Evolutionary conservation across 2,113 vertebrate species (phyloP), one percentile per base, ranked within the genome.

Genomic region (Burhinus bistriatus): DNA sequence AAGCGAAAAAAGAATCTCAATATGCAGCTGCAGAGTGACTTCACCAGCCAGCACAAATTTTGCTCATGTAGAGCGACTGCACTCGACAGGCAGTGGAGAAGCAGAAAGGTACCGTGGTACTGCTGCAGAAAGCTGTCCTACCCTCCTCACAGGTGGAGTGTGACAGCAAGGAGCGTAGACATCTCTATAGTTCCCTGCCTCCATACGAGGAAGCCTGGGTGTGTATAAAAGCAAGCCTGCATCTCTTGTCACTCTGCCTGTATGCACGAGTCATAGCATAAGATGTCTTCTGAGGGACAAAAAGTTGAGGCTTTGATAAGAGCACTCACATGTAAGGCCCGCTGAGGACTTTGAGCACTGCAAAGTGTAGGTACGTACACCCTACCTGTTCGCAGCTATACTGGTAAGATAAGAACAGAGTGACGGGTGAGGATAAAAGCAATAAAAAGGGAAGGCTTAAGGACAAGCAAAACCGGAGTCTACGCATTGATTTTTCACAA

Each of bases 391-490:
- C 83, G 65, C 45, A 87, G 82, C 80, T 59, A 44, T 18, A 49
- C 25, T 17, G 30, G 55, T 42, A 47, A 89, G 77, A 66, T 81
- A 92, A 95, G 89, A 91, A 73, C 32, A 62, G 68, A 12, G 32
- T 52, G 91, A 94, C 3, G 7, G 65, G 44, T 75, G 72, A 93
- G 52, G 66, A 83, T 93, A 77, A 97, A 95, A 89, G 80, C 85
- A 93, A 72, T 83, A 89, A 80, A 94, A 95, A 77, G 25, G 65
- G 54, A 91, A 95, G 85, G 58, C 51, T 92, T 90, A 64, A 65
- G 58, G 66, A 95, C 42, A 83, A 64, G 68, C 75, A 88, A 93
- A 95, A 84, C 23, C 14, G 38, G 45, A 94, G 72, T 19, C 71
- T 96, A 47, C n/a, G 29, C 0, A 6, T 73, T 59, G 54, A 69